These are phyloP conservation scores for Carlito syrichta DNA, from an alignment of 2,113 vertebrate genomes.

Conservation along the genomic window DNA sequence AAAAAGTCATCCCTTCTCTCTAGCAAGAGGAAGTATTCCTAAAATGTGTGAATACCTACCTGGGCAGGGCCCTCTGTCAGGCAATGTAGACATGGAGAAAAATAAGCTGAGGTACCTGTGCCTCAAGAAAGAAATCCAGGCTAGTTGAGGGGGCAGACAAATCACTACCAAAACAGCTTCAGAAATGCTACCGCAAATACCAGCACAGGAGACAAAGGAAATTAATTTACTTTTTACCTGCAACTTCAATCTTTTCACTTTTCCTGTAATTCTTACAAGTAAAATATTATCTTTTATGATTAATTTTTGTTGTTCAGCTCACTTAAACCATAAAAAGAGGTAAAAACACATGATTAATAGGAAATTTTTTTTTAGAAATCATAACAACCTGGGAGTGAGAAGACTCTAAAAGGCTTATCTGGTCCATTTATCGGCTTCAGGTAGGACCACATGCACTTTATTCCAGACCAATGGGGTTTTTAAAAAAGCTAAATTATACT, in stretches of 20 bases:
- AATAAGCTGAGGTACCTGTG: not conserved
- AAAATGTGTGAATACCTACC: accelerated
- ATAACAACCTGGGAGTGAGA: not conserved
- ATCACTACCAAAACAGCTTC: not conserved
- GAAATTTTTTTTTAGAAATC: not conserved
- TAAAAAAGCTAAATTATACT: not conserved
- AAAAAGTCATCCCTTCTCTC: not conserved
- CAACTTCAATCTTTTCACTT: not conserved
- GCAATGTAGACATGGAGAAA: not conserved
- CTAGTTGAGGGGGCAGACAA: not conserved
- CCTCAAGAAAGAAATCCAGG: not conserved
- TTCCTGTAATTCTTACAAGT: not conserved
- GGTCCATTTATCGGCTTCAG: not conserved
- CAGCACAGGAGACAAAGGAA: accelerated
- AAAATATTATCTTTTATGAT: not conserved
- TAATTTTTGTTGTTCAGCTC: not conserved
- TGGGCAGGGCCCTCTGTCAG: not conserved
- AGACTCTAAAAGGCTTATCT: not conserved
- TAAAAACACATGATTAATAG: not conserved
- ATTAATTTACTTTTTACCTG: not conserved
- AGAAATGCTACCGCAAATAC: accelerated
- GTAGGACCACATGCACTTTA: not conserved
- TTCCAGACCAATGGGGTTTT: not conserved
- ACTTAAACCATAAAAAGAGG: not conserved
- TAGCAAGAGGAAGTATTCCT: not conserved